A percentile compares a stretch with the other conserved stretches of the same genome.
phyloP scores from a whole-genome alignment of 2,888 invertebrate genomes.

The Agrochola litura region DNA sequence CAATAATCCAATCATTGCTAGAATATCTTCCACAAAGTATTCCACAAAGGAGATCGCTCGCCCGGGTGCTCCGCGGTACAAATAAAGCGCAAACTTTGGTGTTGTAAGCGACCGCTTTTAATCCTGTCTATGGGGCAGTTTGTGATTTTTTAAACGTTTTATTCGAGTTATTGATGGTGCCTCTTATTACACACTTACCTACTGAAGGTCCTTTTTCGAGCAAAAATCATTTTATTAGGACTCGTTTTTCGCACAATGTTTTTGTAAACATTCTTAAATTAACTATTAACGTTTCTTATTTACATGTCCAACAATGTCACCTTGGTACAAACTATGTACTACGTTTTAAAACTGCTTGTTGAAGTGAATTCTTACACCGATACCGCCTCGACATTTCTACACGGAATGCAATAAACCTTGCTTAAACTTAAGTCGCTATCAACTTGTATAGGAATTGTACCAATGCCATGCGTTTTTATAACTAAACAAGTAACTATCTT shows the following conservation, averaged over 20 bases:
- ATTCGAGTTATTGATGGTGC: not conserved
- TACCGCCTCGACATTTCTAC: not conserved
- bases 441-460: not conserved
- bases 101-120: not conserved
- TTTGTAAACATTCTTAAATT: not conserved
- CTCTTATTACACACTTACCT: not conserved
- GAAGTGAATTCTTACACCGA: not conserved
- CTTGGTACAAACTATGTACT: not conserved
- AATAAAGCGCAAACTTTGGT: slow-evolving; percentile 26
- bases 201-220: not conserved
- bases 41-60: slow-evolving; percentile 4
- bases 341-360: not conserved
- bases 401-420: not conserved
- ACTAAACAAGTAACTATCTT: not conserved
- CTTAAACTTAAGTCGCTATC: not conserved
- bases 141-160: not conserved
- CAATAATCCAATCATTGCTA: slow-evolving; percentile 32
- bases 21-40: slow-evolving; percentile 28
- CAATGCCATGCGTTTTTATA: not conserved
- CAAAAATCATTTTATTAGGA: not conserved
- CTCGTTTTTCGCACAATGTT: not conserved
- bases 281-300: not conserved
- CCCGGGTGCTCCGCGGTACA: not conserved
- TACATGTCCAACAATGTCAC: not conserved
- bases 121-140: not conserved